Conservation (phyloP, 1,140 invertebrate species). For the honey bee (Apis mellifera) region DNA sequence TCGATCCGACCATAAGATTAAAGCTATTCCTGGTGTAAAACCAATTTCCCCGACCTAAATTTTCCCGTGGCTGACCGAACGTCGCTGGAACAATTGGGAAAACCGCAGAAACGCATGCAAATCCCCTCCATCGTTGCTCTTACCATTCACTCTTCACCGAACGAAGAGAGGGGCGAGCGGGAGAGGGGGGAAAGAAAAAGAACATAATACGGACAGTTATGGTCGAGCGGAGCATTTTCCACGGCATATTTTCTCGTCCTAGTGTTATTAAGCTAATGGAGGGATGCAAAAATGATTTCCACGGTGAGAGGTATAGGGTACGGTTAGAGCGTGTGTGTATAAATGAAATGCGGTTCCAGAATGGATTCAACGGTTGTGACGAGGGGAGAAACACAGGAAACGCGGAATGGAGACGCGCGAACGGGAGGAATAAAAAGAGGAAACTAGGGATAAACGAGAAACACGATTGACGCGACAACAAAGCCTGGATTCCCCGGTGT, state of each 20-base stretch:
- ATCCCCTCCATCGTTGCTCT: constrained; percentile 4
- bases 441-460: constrained; percentile 32
- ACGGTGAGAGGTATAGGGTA: constrained; percentile 13
- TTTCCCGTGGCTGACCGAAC: constrained; percentile 2
- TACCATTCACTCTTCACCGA: constrained; percentile 13
- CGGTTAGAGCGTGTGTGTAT: constrained; percentile 12
- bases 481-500: constrained; percentile 41
- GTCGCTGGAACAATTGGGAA: constrained; percentile 4
- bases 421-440: constrained; percentile 4
- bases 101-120: constrained; percentile 23
- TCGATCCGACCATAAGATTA: background rate
- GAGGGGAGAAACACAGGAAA: background rate
- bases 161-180: background rate
- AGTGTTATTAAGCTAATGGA: constrained; percentile 71
- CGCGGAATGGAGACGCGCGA: constrained; percentile 15
- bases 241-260: constrained; percentile 38
- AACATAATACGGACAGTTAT: constrained; percentile 23
- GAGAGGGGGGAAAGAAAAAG: no score
- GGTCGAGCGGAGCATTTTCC: constrained; percentile 18
- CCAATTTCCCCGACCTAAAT: background rate
- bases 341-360: constrained; percentile 30
- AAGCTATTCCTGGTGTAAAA: constrained; percentile 8
- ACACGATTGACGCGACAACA: constrained; percentile 28
- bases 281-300: constrained; percentile 51
- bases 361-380: background rate